These are phyloP conservation scores for Ammodytes dubius DNA, from an alignment of 2,113 vertebrate genomes.

Conservation along the genomic window DNA sequence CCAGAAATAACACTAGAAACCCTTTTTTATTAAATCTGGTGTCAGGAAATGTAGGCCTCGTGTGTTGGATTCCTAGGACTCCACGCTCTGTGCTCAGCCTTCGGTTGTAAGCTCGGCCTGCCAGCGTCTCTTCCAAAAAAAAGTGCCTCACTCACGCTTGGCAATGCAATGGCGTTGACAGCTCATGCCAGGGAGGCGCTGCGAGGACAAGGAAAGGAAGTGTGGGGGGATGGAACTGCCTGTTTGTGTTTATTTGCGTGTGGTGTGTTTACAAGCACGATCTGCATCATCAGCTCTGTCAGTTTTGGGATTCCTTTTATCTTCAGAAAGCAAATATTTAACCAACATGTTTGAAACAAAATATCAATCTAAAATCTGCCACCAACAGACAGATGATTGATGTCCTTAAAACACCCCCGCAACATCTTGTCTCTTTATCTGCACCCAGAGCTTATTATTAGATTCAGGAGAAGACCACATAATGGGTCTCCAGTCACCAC, in stretches of 20 bases:
- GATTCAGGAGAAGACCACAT: conserved; percentile 23
- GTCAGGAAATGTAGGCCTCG: conserved; percentile 44
- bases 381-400: background rate
- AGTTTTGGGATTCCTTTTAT: background rate
- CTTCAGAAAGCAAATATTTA: background rate
- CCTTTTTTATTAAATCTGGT: conserved; percentile 19
- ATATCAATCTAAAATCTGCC: conserved; percentile 2
- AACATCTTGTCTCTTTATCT: conserved; percentile 23
- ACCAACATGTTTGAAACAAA: background rate
- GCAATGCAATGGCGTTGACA: conserved; percentile 50
- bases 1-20: conserved; percentile 22
- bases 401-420: conserved; percentile 23
- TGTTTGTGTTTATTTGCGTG: conserved; percentile 28
- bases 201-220: background rate
- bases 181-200: conserved; percentile 28
- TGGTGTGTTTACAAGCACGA: conserved; percentile 15
- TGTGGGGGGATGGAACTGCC: background rate
- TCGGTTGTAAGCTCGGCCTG: conserved; percentile 51
- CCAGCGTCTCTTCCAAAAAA: conserved; percentile 48
- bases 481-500: conserved; percentile 1
- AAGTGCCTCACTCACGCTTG: conserved; percentile 41
- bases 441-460: conserved; percentile 36
- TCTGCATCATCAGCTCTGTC: background rate
- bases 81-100: conserved; percentile 40
- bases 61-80: conserved; percentile 21